These are phyloP conservation scores for Colostygia pectinataria DNA, from an alignment of 2,888 invertebrate genomes.

Conservation along the genomic window DNA sequence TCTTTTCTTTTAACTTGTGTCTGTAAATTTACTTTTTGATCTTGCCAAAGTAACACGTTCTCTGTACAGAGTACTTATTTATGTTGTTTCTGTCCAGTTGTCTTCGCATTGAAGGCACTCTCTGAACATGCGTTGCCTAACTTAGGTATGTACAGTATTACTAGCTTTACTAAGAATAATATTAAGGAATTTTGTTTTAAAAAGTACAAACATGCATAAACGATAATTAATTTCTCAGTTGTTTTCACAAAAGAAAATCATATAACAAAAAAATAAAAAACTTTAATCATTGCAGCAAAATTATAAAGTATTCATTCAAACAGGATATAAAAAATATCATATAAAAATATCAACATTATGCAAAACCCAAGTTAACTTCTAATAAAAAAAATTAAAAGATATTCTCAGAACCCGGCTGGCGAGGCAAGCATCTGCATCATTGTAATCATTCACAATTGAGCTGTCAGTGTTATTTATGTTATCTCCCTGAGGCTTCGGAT, in stretches of 20 bases:
- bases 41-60: slow-evolving; percentile 73
- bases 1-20: slow-evolving; percentile 36
- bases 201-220: slow-evolving; percentile 39
- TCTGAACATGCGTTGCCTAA: slow-evolving; percentile 59
- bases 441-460: slow-evolving; percentile 64
- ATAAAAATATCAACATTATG: too few species aligned
- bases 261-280: too few species aligned
- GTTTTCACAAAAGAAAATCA: too few species aligned
- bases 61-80: slow-evolving; percentile 59
- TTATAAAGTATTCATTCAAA: too few species aligned
- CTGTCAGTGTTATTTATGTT: slow-evolving; percentile 62
- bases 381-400: slow-evolving; percentile 7
- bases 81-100: slow-evolving; percentile 42
- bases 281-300: too few species aligned
- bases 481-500: slow-evolving; percentile 37
- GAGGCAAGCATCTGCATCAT: slow-evolving; percentile 35
- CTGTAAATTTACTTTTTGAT: slow-evolving; percentile 53
- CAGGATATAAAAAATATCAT: too few species aligned
- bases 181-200: slow-evolving; percentile 49
- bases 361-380: background rate
- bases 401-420: slow-evolving; percentile 9
- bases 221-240: background rate
- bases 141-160: slow-evolving; percentile 80
- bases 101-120: slow-evolving; percentile 36
- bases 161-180: slow-evolving; percentile 78